phyloP scores from a whole-genome alignment of 2,113 vertebrate genomes.

The Apistogramma diplotaenia region DNA sequence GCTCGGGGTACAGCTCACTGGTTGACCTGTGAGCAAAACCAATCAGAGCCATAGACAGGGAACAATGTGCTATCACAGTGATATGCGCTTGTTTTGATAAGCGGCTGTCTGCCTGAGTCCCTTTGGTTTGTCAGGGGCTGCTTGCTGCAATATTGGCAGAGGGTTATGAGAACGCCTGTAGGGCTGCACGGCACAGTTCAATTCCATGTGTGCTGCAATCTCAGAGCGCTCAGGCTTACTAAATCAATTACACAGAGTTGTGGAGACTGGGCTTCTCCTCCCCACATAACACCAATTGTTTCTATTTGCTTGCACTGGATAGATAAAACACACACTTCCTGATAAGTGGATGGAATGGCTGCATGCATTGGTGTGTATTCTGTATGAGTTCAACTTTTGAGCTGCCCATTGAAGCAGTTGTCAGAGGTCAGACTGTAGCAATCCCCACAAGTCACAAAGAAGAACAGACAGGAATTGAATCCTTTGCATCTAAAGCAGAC shows the following conservation, averaged over 20 bases:
- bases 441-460: conserved; percentile 7
- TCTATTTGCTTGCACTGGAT: conserved; percentile 11
- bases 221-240: conserved; percentile 63
- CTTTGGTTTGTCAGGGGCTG: conserved; percentile 41
- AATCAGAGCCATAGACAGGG: conserved; percentile 41
- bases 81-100: conserved; percentile 61
- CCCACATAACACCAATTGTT: conserved; percentile 44
- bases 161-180: conserved; percentile 65
- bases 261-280: conserved; percentile 36
- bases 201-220: conserved; percentile 59
- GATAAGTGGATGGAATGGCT: conserved; percentile 15
- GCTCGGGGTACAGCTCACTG: conserved; percentile 17
- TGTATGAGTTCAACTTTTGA: neutral
- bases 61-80: conserved; percentile 49
- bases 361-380: conserved; percentile 6
- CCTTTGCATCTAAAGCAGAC: conserved; percentile 21
- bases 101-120: conserved; percentile 32
- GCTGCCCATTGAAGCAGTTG: neutral
- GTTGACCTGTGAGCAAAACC: conserved; percentile 55
- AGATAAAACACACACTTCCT: conserved; percentile 16
- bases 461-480: neutral
- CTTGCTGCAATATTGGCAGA: conserved; percentile 63
- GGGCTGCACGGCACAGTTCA: conserved; percentile 50
- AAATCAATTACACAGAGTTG: conserved; percentile 73
- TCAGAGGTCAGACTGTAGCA: conserved; percentile 16